Evolutionary conservation across 2,113 vertebrate species (phyloP).

Genomic region (Sander lucioperca): DNA sequence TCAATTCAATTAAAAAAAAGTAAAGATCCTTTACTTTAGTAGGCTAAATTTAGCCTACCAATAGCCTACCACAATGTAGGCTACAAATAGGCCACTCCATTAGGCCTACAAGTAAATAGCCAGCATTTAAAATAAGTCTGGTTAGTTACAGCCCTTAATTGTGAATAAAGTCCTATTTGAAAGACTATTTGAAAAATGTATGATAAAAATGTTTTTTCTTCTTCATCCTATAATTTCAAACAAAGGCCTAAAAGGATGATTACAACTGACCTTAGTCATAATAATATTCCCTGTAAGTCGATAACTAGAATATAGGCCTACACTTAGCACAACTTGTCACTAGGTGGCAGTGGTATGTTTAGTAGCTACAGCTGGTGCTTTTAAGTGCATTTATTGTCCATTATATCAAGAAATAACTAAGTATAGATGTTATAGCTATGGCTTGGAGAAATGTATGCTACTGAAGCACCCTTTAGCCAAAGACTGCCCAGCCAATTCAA

Average conservation of each 20-base stretch:
- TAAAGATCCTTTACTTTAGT: background rate
- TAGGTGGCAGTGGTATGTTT: slow-evolving; percentile 25
- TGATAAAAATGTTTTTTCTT: background rate
- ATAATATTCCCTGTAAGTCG: too few species aligned
- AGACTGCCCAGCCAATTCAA: background rate
- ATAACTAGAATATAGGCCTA: background rate
- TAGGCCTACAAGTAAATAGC: too few species aligned
- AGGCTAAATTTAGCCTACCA: background rate
- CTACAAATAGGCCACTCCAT: too few species aligned
- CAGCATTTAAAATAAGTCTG: background rate
- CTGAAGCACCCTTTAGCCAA: background rate
- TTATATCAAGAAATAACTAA: background rate
- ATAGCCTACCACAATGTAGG: background rate
- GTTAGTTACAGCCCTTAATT: background rate
- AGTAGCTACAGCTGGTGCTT: too few species aligned
- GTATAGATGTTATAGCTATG: background rate
- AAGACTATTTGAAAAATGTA: background rate
- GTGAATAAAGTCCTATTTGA: background rate
- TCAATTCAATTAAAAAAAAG: background rate
- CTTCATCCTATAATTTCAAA: background rate
- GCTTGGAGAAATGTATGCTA: too few species aligned
- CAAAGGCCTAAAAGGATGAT: background rate
- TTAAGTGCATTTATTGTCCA: background rate
- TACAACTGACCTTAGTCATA: background rate
- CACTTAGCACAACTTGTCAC: background rate